Evolutionary conservation across 2,888 invertebrate species (phyloP).

Genomic region (Ceramica pisi): DNA sequence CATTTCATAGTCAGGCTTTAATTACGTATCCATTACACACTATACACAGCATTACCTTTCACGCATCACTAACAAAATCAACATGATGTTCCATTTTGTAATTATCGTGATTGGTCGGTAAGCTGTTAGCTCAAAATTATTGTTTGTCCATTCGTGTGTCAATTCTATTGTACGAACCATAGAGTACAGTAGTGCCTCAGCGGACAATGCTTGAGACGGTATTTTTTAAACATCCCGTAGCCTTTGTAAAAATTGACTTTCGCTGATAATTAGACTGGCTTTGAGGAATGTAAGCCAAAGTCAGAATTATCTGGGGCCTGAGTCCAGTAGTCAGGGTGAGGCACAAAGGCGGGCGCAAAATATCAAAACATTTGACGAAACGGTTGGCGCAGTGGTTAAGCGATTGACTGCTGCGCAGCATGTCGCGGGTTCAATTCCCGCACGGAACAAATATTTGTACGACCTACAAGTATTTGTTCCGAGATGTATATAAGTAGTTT

Average conservation of each 20-base stretch:
- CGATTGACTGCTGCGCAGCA: too few species aligned
- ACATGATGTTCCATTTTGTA: constrained; percentile 28
- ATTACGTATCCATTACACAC: constrained; percentile 26
- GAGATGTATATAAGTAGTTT: too few species aligned
- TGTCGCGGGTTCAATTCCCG: too few species aligned
- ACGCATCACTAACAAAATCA: constrained; percentile 33
- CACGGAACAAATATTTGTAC: too few species aligned
- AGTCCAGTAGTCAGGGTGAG: too few species aligned
- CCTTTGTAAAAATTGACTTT: background rate
- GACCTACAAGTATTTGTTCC: too few species aligned
- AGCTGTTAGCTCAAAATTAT: constrained; percentile 26
- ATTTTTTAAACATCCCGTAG: background rate
- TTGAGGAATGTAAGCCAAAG: too few species aligned
- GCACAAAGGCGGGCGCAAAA: too few species aligned
- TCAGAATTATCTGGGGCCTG: too few species aligned
- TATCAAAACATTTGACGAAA: too few species aligned
- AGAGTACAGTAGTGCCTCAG: background rate
- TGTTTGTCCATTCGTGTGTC: constrained; percentile 11
- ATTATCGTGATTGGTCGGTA: constrained; percentile 38
- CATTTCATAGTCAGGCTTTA: background rate
- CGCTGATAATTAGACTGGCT: too few species aligned
- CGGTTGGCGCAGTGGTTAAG: too few species aligned
- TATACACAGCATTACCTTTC: constrained; percentile 4
- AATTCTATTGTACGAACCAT: constrained; percentile 14
- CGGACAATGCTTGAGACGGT: background rate